These are phyloP conservation scores for Phyllopteryx taeniolatus DNA, from an alignment of 2,113 vertebrate genomes.

Conservation along the genomic window DNA sequence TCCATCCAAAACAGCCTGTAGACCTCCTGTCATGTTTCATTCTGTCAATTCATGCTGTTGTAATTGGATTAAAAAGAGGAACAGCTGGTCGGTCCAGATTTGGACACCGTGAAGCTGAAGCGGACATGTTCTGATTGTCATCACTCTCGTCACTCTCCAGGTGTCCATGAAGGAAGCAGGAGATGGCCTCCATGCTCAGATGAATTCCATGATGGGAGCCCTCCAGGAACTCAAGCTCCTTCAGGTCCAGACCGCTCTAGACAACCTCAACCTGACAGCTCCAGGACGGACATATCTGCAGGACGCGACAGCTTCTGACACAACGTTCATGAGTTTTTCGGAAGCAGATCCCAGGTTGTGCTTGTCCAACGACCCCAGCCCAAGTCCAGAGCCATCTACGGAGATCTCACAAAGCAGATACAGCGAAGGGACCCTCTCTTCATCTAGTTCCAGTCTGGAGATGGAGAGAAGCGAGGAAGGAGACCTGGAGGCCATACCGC, in stretches of 20 bases:
- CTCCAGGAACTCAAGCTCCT: conserved; percentile 96
- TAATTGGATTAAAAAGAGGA: not conserved
- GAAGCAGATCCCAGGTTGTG: conserved; percentile 1
- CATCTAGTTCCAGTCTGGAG: conserved; percentile 45
- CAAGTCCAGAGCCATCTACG: conserved; percentile 27
- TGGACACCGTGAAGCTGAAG: conserved; percentile 10
- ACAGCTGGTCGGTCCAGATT: not conserved
- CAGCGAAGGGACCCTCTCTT: conserved; percentile 53
- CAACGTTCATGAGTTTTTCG: not conserved
- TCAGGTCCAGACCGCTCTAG: conserved; percentile 89
- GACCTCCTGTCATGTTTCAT: not conserved
- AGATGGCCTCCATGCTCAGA: conserved; percentile 93
- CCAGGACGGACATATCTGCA: conserved; percentile 22
- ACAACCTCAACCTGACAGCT: conserved; percentile 85
- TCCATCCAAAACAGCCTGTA: conserved; percentile 51
- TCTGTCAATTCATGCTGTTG: not conserved
- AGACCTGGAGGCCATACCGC: conserved; percentile 43
- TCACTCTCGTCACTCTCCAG: conserved; percentile 37
- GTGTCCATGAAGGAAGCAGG: conserved; percentile 95
- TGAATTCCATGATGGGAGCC: conserved; percentile 97
- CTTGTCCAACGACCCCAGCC: conserved; percentile 4
- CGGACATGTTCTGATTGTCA: conserved; percentile 5
- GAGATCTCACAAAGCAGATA: conserved; percentile 52
- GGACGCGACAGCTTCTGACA: not conserved
- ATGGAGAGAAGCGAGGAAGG: conserved; percentile 25